Evolutionary conservation across 2,888 invertebrate genomes (phyloP).

Genomic region (Ormyrus rosae): DNA sequence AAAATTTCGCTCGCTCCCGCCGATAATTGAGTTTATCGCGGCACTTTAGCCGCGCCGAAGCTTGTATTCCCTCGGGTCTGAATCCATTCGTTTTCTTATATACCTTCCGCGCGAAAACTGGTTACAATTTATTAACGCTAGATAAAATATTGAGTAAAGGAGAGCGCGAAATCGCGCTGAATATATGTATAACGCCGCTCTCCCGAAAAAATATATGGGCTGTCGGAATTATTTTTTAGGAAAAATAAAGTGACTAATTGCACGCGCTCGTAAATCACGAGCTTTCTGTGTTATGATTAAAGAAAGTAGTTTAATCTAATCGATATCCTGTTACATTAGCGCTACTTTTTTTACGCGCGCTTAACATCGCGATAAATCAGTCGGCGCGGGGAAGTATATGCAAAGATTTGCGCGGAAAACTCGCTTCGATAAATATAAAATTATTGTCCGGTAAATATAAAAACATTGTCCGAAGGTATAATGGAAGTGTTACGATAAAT

Average conservation of each 20-base stretch:
- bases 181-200: neutral
- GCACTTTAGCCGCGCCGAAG: constrained; percentile 16
- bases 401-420: neutral
- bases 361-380: neutral
- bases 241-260: constrained; percentile 13
- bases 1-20: constrained; percentile 14
- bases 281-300: neutral
- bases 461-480: constrained; percentile 6
- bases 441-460: constrained; percentile 27
- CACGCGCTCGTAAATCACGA: constrained; percentile 2
- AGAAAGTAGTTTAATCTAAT: constrained; percentile 20
- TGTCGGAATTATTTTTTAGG: neutral
- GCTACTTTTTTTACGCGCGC: neutral
- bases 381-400: neutral
- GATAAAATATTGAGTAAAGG: constrained; percentile 8
- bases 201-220: constrained; percentile 15
- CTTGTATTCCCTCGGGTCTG: neutral
- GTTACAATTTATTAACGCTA: constrained; percentile 18
- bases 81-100: neutral
- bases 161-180: constrained; percentile 18
- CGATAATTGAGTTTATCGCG: constrained; percentile 43
- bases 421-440: constrained; percentile 25
- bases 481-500: constrained; percentile 39
- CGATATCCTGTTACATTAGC: neutral
- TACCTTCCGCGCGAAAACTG: constrained; percentile 5